Evolutionary conservation across 2,888 invertebrate species (phyloP).

Genomic region (Cataglyphis albicans): DNA sequence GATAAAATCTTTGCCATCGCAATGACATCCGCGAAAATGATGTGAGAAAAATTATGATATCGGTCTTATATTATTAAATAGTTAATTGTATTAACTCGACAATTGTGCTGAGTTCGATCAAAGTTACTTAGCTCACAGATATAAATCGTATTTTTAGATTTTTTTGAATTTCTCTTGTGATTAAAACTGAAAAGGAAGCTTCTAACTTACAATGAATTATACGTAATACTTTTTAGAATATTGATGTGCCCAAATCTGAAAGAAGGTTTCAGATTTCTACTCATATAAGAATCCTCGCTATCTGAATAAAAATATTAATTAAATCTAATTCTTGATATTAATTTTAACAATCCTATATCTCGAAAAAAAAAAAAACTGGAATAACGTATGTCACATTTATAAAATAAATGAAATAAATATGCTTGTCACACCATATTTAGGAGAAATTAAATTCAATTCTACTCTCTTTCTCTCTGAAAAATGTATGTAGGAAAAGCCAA

Average conservation of each 20-base stretch:
- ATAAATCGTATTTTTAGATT: slow-evolving; percentile 8
- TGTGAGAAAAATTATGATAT: slow-evolving; percentile 6
- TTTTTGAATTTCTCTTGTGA: background rate
- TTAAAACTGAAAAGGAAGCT: background rate
- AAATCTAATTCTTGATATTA: slow-evolving; percentile 13
- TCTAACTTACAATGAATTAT: slow-evolving; percentile 25
- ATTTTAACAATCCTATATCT: background rate
- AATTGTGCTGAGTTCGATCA: background rate
- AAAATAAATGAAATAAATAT: slow-evolving; percentile 29
- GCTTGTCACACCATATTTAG: background rate
- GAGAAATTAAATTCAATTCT: slow-evolving; percentile 1
- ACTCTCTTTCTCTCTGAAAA: background rate
- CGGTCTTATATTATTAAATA: background rate
- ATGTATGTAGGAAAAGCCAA: background rate
- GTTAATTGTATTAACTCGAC: background rate
- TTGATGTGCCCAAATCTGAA: slow-evolving; percentile 14
- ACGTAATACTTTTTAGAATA: slow-evolving; percentile 11
- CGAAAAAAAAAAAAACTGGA: background rate
- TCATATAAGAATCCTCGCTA: background rate
- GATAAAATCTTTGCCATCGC: background rate
- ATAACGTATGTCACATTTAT: background rate
- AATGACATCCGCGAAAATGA: background rate
- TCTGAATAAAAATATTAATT: slow-evolving; percentile 19
- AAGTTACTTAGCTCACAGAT: slow-evolving; percentile 12
- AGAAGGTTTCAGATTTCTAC: slow-evolving; percentile 33